Base-by-base conservation (phyloP, 2,888 invertebrate genomes). In the Pristionchus arcanus region DNA sequence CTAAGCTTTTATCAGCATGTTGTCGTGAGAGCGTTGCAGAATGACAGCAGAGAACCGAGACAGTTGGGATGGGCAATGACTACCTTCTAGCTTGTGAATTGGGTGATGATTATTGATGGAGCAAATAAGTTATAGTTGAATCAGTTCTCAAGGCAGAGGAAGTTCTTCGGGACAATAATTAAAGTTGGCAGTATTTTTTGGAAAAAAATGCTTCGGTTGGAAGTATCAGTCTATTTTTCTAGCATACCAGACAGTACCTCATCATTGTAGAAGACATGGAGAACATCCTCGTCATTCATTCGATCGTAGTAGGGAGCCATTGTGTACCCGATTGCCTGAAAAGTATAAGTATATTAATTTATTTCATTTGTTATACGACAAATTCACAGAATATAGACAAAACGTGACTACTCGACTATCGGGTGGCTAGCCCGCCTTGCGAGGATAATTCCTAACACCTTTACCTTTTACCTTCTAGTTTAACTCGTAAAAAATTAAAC, bases 201-300 rank as follows among this genome's bases (percentile, higher is more conserved):
- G n/a, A n/a, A n/a, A n/a, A n/a, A n/a, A n/a, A n/a, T n/a, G n/a
- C n/a, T n/a, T n/a, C n/a, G n/a, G n/a, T n/a, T n/a, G n/a, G n/a
- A n/a, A n/a, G n/a, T n/a, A n/a, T n/a, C n/a, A n/a, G n/a, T n/a
- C 13, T 3, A 59, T 19, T 59, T 3, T 59, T 3, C 13, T 59
- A 3, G 59, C 19, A n/a, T 59, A 19, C 16, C 16, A 31, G 25
- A 4, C 0, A 49, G 81, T 25, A 89, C 90, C 95, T 98, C 97
- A 95, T 98, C 98, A 95, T 98, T 98, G 96, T 98, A 98, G 90
- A 97, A 96, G 74, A 92, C 93, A 90, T 93, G 93, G 90, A 93
- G 92, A 28, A 93, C 90, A 21, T 90, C 91, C 37, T 90, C 89
- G 90, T 94, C 93, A 81, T 90, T 63, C 86, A 92, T 91, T 42